These are phyloP conservation scores for Pogonophryne albipinna DNA, from an alignment of 2,797 vertebrate genomes.

Conservation along the genomic window DNA sequence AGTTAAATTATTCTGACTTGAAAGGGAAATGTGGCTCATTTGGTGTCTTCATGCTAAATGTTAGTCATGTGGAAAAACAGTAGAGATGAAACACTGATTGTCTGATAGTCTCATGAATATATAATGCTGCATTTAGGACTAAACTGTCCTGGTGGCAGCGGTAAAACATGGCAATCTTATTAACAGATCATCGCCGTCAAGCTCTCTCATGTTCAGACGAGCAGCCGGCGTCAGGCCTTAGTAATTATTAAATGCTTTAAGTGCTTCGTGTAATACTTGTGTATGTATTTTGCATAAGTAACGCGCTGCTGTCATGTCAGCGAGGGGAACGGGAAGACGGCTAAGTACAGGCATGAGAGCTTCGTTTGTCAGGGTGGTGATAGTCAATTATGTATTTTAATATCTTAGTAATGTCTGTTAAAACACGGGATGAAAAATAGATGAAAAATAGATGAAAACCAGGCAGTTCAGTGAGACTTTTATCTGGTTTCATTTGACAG, in stretches of 20 bases:
- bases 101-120: conserved; percentile 83
- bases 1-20: conserved; percentile 52
- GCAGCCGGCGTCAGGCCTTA: conserved; percentile 71
- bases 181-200: conserved; percentile 78
- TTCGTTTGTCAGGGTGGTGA: conserved; percentile 57
- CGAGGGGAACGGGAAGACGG: conserved; percentile 31
- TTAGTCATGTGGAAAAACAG: conserved; percentile 71
- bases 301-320: conserved; percentile 71
- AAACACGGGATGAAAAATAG: conserved; percentile 62
- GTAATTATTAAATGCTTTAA: conserved; percentile 88
- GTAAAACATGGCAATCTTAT: conserved; percentile 80
- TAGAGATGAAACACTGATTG: conserved; percentile 75
- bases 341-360: conserved; percentile 51
- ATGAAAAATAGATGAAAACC: conserved; percentile 70
- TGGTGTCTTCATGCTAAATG: conserved; percentile 57
- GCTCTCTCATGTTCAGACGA: conserved; percentile 71
- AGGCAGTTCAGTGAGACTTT: conserved; percentile 45
- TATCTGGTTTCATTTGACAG: conserved; percentile 49
- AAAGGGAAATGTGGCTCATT: conserved; percentile 64
- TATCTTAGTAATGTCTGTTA: conserved; percentile 74
- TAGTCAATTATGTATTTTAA: conserved; percentile 78
- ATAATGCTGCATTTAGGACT: conserved; percentile 80
- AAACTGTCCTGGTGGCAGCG: conserved; percentile 73
- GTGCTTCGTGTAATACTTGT: conserved; percentile 83
- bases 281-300: conserved; percentile 87